Evolutionary conservation across 2,888 invertebrate species (phyloP), one percentile per base, ranked within the genome.

Genomic region (Boloria selene): DNA sequence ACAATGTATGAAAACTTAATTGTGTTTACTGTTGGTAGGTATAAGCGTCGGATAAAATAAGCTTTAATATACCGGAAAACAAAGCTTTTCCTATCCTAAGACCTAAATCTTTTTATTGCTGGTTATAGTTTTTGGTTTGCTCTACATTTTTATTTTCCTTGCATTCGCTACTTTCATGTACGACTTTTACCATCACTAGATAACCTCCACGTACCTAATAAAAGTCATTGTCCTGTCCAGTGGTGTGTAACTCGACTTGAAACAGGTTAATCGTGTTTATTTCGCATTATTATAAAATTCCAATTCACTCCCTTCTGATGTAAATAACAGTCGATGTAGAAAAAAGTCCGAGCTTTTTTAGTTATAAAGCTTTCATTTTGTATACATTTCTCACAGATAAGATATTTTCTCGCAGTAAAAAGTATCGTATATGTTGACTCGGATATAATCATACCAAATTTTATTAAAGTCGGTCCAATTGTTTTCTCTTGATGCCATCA

Each of bases 211-310:
- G 55, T 52, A 61, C 47, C 45, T 61, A 60, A 60, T 69, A 53
- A 70, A 73, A 86, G 90, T 89, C 90, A 85, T 84, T 85, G 90
- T 84, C 88, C 90, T 86, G 81, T 73, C 84, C 85, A 84, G 78
- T 84, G 81, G 83, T 75, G 83, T 85, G 84, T 82, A 82, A 82
- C 85, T 79, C 74, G 77, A 70, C 75, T 75, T 77, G 76, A 79
- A 82, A 82, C 86, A 75, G 79, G 79, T 81, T 79, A 79, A 84
- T 85, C 88, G 74, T 83, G 87, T 88, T 88, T 83, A 83, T 88
- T 88, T 90, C 87, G 84, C 86, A 84, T 81, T 84, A 85, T 88
- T 89, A 88, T 86, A 86, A 88, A 86, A 87, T 87, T 85, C 85
- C 84, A 79, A 77, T 67, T 63, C 18, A 49, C 54, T 62, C 60